phyloP scores from a whole-genome alignment of 2,888 invertebrate species.

The Pelosia muscerda region DNA sequence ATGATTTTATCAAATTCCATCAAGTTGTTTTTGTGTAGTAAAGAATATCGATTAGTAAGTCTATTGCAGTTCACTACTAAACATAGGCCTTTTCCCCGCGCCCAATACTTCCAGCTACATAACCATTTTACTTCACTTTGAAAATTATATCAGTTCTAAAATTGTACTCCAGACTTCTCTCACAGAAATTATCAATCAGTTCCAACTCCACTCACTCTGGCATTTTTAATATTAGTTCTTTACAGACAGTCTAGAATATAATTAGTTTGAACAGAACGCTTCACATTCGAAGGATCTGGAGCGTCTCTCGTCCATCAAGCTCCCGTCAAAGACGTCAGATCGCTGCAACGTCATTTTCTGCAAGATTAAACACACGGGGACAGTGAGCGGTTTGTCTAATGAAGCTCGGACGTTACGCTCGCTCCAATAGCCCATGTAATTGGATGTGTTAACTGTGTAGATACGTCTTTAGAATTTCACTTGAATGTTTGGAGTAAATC shows the following conservation, averaged over 20 bases:
- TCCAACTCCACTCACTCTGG: too few relatives aligned
- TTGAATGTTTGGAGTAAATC: background rate
- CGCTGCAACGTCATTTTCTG: slow-evolving; percentile 60
- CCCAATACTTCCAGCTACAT: too few relatives aligned
- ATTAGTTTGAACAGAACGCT: background rate
- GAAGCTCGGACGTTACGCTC: slow-evolving; percentile 57
- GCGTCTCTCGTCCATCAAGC: slow-evolving; percentile 21
- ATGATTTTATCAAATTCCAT: too few relatives aligned
- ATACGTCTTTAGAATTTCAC: slow-evolving; percentile 29
- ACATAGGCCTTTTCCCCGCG: too few relatives aligned
- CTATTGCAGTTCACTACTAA: too few relatives aligned
- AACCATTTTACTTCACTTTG: too few relatives aligned
- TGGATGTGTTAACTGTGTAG: slow-evolving; percentile 48
- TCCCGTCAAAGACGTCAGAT: slow-evolving; percentile 49
- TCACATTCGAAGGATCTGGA: background rate
- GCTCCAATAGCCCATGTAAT: slow-evolving; percentile 65
- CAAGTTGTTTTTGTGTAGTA: too few relatives aligned
- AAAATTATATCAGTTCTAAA: too few relatives aligned
- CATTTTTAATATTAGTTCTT: background rate
- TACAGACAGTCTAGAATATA: background rate
- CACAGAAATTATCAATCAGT: too few relatives aligned
- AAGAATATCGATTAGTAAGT: too few relatives aligned
- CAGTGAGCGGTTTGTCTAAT: slow-evolving; percentile 58
- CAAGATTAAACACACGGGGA: slow-evolving; percentile 63
- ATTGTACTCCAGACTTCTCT: too few relatives aligned